Conservation (phyloP, 2,888 invertebrate species). For the Dugesia japonica region DNA sequence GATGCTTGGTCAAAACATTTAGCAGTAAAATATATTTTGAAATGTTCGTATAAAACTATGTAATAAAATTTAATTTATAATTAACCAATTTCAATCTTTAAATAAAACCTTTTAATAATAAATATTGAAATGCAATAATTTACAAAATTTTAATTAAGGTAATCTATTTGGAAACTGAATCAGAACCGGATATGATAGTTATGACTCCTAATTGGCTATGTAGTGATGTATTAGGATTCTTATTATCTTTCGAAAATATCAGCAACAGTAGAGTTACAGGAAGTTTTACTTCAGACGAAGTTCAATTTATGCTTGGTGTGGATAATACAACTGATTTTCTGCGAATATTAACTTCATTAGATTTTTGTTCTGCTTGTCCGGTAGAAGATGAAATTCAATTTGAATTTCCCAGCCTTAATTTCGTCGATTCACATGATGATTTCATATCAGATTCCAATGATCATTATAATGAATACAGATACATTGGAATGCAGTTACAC, state of each 20-base stretch:
- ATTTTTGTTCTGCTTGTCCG: constrained; percentile 59
- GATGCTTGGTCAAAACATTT: too few relatives aligned
- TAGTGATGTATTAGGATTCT: constrained; percentile 52
- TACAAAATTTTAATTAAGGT: too few relatives aligned
- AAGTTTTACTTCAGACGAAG: constrained; percentile 59
- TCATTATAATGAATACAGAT: constrained; percentile 49
- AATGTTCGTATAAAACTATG: too few relatives aligned
- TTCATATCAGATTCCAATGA: constrained; percentile 53
- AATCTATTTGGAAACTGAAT: constrained; percentile 53
- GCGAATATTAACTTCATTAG: constrained; percentile 57
- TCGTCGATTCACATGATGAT: constrained; percentile 56
- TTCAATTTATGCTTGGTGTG: constrained; percentile 59
- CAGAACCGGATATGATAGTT: constrained; percentile 54
- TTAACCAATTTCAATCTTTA: not conserved
- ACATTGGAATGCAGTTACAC: constrained; percentile 55
- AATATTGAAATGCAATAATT: too few relatives aligned
- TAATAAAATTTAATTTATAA: not conserved
- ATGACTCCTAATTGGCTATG: constrained; percentile 50
- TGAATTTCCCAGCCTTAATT: constrained; percentile 59
- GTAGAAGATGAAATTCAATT: constrained; percentile 60
- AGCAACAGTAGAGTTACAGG: constrained; percentile 49
- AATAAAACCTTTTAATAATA: too few relatives aligned
- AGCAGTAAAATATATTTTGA: too few relatives aligned
- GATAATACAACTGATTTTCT: constrained; percentile 58
- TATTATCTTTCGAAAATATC: constrained; percentile 47